These are phyloP conservation scores for Strigamia crassipes DNA, from an alignment of 2,888 invertebrate genomes.

Conservation along the genomic window DNA sequence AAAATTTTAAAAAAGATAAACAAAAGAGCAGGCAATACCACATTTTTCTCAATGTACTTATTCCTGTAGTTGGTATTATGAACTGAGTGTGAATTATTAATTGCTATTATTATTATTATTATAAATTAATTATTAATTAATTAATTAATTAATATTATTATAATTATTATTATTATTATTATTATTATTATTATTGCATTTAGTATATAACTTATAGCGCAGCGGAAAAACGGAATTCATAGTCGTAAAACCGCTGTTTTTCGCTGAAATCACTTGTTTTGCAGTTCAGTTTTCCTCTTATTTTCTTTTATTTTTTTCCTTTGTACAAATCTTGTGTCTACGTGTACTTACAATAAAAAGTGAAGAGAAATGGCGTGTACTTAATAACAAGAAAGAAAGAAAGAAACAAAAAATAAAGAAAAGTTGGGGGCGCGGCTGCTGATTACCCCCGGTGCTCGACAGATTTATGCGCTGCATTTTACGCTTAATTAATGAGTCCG, in stretches of 20 bases:
- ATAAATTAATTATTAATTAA: constrained; percentile 3
- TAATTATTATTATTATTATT: constrained; percentile 15
- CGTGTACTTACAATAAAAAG: constrained; percentile 27
- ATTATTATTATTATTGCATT: constrained; percentile 28
- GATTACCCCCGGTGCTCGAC: constrained; percentile 30
- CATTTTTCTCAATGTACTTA: constrained; percentile 30
- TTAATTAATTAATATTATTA: constrained; percentile 12
- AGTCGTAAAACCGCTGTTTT: constrained; percentile 6
- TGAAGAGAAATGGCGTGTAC: constrained; percentile 26
- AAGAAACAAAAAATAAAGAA: background rate
- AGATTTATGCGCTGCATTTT: constrained; percentile 30
- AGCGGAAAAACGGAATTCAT: background rate
- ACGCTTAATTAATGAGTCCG: constrained; percentile 30
- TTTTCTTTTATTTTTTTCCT: background rate
- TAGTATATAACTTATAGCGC: constrained; percentile 30
- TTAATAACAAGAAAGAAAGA: constrained; percentile 7
- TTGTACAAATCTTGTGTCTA: constrained; percentile 30
- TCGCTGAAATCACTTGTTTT: constrained; percentile 28
- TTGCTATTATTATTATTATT: constrained; percentile 16
- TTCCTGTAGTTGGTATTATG: constrained; percentile 23
- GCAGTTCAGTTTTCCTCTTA: constrained; percentile 7
- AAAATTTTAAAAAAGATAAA: background rate
- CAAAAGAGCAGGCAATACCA: constrained; percentile 8
- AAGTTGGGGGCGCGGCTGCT: constrained; percentile 26
- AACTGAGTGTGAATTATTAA: constrained; percentile 26